phyloP scores from a whole-genome alignment of 1,140 invertebrate species.

The Watersipora subatra region DNA sequence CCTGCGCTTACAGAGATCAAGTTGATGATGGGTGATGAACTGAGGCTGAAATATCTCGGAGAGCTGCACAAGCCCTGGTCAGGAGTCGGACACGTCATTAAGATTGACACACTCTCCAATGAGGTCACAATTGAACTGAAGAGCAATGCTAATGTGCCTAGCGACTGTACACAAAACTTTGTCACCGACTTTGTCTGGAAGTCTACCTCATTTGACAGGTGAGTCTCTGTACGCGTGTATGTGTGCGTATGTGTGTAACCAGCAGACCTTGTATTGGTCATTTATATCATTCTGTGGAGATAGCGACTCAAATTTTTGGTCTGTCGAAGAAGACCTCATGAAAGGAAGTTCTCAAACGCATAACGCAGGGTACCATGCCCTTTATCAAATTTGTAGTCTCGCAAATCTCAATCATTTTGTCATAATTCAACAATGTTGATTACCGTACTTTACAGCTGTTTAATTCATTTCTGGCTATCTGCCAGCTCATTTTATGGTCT shows the following conservation, averaged over 20 bases:
- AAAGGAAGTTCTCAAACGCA: neutral
- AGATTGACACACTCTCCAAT: conserved; percentile 88
- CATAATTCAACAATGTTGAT: no score
- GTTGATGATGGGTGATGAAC: conserved; percentile 97
- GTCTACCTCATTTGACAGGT: conserved; percentile 94
- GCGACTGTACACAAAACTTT: conserved; percentile 85
- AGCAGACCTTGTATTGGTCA: neutral
- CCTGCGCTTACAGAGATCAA: conserved; percentile 79
- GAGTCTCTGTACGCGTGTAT: conserved; percentile 15
- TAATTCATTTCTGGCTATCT: no score
- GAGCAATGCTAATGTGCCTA: conserved; percentile 71
- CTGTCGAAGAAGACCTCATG: neutral
- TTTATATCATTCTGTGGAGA: neutral
- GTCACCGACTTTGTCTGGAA: conserved; percentile 99
- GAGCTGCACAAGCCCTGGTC: conserved; percentile 80
- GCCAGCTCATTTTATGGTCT: no score
- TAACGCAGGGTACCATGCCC: no score
- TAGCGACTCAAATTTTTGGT: neutral
- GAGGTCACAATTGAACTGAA: conserved; percentile 96
- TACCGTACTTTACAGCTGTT: no score
- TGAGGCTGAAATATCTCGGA: conserved; percentile 80
- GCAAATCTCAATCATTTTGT: no score
- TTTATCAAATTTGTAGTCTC: no score
- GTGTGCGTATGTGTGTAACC: neutral
- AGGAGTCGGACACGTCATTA: conserved; percentile 88